Base-by-base conservation (phyloP, 2,888 invertebrate species). In the Dryococelus australis region DNA sequence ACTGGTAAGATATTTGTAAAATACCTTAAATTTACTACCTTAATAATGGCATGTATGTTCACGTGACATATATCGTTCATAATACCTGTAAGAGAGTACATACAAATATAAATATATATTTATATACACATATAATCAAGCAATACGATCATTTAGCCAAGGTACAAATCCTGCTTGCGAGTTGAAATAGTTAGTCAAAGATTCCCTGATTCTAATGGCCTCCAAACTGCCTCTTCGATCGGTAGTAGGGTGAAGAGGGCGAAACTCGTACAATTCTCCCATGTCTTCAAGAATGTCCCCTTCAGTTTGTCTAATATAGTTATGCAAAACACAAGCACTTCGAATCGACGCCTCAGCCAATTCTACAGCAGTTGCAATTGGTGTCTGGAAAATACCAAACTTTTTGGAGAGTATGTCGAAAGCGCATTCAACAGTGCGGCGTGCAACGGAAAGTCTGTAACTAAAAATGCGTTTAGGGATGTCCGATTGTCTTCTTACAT, bases 271-370 rank as follows among this genome's bases (percentile, higher is more conserved):
- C 12, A 47, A 6, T 6, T 47, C 47, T 47, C 47, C 47, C 47
- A 47, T 47, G 12, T 47, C 9, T 47, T 47, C 47, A n/a, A 79
- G 27, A 79, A 79, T 47, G 47, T 47, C 47, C 47, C 12, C 9
- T 47, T 47, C 47, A 47, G 9, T 47, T 47, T 47, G 47, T 27
- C 79, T n/a, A 12, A 79, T 79, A 2, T 79, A 79, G 9, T 79
- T 79, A 79, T 79, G 79, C 27, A 79, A 79, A 79, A 79, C 79
- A 79, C 79, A 79, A 26, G 79, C 79, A 27, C 79, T 79, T 79
- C 79, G 13, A 79, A 8, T 79, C 20, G 79, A 79, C 0, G 79
- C 79, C 79, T 79, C 79, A 12, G 79, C 4, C 27, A 79, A 79
- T 8, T 79, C 79, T 20, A 79, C 79, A 79, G n/a, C 27, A 8